Evolutionary conservation across 2,888 invertebrate species (phyloP).

Genomic region (Furcula furcula): DNA sequence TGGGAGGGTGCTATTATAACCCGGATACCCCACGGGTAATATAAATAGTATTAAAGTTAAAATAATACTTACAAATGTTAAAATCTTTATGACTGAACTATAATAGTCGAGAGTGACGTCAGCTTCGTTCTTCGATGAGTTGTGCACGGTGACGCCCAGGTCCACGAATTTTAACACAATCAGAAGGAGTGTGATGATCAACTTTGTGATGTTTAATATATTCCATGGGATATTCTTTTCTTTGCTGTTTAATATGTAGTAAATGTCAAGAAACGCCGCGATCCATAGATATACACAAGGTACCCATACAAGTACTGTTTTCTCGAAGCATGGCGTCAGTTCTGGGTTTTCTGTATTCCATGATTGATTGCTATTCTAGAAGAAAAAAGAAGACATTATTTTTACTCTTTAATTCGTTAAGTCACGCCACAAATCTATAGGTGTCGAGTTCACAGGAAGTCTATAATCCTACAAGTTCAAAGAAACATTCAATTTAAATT

Average conservation of each 20-base stretch:
- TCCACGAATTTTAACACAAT: slow-evolving; percentile 86
- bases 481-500: too few relatives aligned
- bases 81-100: slow-evolving; percentile 88
- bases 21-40: too few relatives aligned
- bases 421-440: too few relatives aligned
- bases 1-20: too few relatives aligned
- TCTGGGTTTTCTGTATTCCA: slow-evolving; percentile 93
- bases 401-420: neutral
- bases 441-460: too few relatives aligned
- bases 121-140: slow-evolving; percentile 69
- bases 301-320: slow-evolving; percentile 93
- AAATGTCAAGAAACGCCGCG: slow-evolving; percentile 87
- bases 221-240: slow-evolving; percentile 90
- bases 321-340: slow-evolving; percentile 95
- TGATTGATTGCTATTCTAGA: slow-evolving; percentile 88
- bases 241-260: slow-evolving; percentile 88
- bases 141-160: slow-evolving; percentile 83
- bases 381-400: slow-evolving; percentile 27
- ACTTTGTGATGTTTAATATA: slow-evolving; percentile 86
- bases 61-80: slow-evolving; percentile 90
- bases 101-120: slow-evolving; percentile 88
- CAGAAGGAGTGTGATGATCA: slow-evolving; percentile 83
- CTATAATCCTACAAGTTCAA: too few relatives aligned
- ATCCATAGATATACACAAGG: slow-evolving; percentile 93
- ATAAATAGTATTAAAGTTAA: too few relatives aligned